These are phyloP conservation scores for Pantelozetes paolii DNA, from an alignment of 2,888 invertebrate genomes.

Conservation along the genomic window DNA sequence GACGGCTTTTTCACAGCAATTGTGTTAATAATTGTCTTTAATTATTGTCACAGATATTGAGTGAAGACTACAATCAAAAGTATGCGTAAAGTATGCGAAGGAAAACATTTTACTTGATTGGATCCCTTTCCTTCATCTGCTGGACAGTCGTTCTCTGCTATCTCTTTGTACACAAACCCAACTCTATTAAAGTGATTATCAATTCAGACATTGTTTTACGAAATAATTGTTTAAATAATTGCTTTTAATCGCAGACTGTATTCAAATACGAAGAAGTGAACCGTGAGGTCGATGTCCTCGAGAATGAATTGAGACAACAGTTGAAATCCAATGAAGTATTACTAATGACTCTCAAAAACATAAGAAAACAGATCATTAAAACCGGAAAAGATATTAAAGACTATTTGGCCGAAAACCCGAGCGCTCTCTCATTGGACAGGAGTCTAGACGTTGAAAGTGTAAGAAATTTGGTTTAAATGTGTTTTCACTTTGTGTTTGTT, in stretches of 20 bases:
- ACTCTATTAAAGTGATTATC: slow-evolving; percentile 16
- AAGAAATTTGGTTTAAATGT: too few relatives aligned
- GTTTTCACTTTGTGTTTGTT: too few relatives aligned
- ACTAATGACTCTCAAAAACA: slow-evolving; percentile 50
- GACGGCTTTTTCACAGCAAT: too few relatives aligned
- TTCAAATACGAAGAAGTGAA: slow-evolving; percentile 44
- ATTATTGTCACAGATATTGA: background rate
- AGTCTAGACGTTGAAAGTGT: background rate
- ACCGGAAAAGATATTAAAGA: slow-evolving; percentile 48
- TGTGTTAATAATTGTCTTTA: background rate
- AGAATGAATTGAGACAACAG: slow-evolving; percentile 56
- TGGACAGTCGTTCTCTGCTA: slow-evolving; percentile 60
- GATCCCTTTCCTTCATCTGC: slow-evolving; percentile 54
- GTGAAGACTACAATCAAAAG: slow-evolving; percentile 11
- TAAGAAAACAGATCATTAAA: slow-evolving; percentile 50
- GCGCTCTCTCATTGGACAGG: slow-evolving; percentile 23
- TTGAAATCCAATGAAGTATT: slow-evolving; percentile 56
- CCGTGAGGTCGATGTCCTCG: slow-evolving; percentile 53
- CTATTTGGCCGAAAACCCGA: slow-evolving; percentile 34
- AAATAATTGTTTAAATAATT: slow-evolving; percentile 6
- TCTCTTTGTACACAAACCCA: slow-evolving; percentile 50
- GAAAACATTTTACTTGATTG: slow-evolving; percentile 47
- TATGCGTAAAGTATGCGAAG: slow-evolving; percentile 47
- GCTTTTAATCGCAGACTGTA: too few relatives aligned
- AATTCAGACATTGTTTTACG: background rate